Evolutionary conservation across 2,113 vertebrate genomes (phyloP).

Genomic region (Oncorhynchus kisutch): DNA sequence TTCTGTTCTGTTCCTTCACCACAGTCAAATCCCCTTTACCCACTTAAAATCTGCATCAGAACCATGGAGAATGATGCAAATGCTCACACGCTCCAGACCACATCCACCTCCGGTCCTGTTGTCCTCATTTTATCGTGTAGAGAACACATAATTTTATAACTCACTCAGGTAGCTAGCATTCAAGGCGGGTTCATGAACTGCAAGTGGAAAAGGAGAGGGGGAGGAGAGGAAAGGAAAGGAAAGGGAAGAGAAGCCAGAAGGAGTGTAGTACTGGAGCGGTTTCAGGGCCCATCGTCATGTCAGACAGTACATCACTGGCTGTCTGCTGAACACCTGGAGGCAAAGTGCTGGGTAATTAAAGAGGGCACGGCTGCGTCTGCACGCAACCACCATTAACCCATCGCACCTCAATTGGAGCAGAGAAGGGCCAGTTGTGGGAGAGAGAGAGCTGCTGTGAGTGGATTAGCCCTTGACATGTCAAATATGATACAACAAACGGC

Average conservation of each 20-base stretch:
- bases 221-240: background rate
- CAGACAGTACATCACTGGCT: constrained; percentile 67
- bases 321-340: constrained; percentile 72
- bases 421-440: constrained; percentile 51
- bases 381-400: constrained; percentile 70
- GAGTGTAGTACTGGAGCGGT: background rate
- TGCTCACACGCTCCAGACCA: background rate
- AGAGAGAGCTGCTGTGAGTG: background rate
- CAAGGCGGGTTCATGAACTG: background rate
- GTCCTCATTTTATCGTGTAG: background rate
- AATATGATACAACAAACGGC: constrained; percentile 53
- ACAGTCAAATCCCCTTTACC: background rate
- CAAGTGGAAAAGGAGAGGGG: background rate
- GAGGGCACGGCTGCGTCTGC: constrained; percentile 64
- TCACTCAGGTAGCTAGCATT: background rate
- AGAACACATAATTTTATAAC: background rate
- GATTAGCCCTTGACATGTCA: constrained; percentile 52
- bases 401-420: constrained; percentile 52
- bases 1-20: background rate
- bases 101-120: background rate
- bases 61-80: background rate
- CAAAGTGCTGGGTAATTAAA: constrained; percentile 64
- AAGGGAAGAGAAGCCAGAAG: background rate
- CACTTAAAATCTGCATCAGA: background rate
- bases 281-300: constrained; percentile 22